Evolutionary conservation across 2,888 invertebrate species (phyloP).

Genomic region (Aporophyla nigra): DNA sequence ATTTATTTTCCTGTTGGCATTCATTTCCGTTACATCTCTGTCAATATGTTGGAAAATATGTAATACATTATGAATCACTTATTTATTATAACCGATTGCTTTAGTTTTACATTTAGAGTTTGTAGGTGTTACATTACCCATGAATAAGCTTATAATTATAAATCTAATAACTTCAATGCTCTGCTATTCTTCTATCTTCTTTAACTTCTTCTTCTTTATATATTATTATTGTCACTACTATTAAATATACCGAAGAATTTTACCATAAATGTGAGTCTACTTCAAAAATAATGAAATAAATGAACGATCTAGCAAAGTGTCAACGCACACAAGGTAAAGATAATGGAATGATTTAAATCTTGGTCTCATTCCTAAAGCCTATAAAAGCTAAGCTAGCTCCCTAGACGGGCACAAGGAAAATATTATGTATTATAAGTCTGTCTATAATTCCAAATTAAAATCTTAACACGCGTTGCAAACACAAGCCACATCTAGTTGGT

Average conservation of each 20-base stretch:
- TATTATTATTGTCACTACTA: not conserved
- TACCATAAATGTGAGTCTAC: not conserved
- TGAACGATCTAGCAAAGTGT: not conserved
- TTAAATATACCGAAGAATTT: too few relatives aligned
- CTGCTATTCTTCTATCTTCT: too few relatives aligned
- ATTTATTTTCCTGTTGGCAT: conserved; percentile 10
- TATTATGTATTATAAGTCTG: too few relatives aligned
- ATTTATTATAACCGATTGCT: not conserved
- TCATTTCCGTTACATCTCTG: conserved; percentile 11
- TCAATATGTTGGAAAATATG: not conserved
- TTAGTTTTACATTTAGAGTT: not conserved
- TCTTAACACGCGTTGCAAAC: not conserved
- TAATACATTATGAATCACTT: not conserved
- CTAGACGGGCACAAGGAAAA: too few relatives aligned
- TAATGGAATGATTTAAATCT: not conserved
- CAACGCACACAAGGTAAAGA: not conserved
- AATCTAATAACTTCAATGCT: too few relatives aligned
- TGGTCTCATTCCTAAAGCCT: not conserved
- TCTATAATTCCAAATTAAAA: not conserved
- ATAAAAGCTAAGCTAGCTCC: too few relatives aligned
- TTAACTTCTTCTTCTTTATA: too few relatives aligned
- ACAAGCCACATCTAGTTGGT: not conserved
- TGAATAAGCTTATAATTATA: too few relatives aligned
- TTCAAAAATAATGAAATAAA: not conserved
- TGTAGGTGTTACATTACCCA: too few relatives aligned